Percentiles rank a stretch among this genome's conserved stretches.
These are phyloP conservation scores for Leptopilina drosophilae DNA, from an alignment of 2,888 invertebrate genomes.

Conservation along the genomic window DNA sequence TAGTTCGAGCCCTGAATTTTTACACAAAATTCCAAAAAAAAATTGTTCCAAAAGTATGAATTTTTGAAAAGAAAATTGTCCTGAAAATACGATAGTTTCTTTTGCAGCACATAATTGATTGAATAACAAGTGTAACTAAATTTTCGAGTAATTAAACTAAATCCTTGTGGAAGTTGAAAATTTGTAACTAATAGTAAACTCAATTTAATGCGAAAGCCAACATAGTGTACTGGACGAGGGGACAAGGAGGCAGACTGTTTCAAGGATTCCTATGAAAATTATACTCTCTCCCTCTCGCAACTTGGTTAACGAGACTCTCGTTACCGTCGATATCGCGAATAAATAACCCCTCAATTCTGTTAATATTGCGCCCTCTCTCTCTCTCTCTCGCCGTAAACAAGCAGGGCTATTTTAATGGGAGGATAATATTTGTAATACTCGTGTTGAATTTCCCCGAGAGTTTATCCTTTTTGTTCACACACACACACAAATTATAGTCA, in stretches of 20 bases:
- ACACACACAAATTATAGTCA: not conserved
- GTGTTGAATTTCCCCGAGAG: not conserved
- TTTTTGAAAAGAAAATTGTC: too few species aligned
- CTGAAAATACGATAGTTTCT: too few species aligned
- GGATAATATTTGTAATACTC: not conserved
- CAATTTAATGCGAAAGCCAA: slow-evolving; percentile 12
- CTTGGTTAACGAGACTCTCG: slow-evolving; percentile 16
- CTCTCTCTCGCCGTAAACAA: not conserved
- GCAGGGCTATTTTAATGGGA: slow-evolving; percentile 18
- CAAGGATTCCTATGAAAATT: slow-evolving; percentile 19
- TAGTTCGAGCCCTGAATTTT: too few species aligned
- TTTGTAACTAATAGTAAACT: slow-evolving; percentile 6
- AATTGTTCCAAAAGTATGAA: too few species aligned
- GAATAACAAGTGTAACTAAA: not conserved
- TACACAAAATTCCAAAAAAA: too few species aligned
- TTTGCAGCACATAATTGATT: too few species aligned
- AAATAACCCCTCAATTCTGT: slow-evolving; percentile 19
- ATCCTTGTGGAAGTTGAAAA: slow-evolving; percentile 2
- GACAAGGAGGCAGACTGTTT: not conserved
- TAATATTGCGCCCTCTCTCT: slow-evolving; percentile 6
- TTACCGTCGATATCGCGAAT: slow-evolving; percentile 26
- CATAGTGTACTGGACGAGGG: not conserved
- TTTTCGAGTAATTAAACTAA: not conserved
- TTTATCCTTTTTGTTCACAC: not conserved
- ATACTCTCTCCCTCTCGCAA: slow-evolving; percentile 10